Evolutionary conservation across 2,797 vertebrate genomes (phyloP).

Genomic region (Sitta carolinensis): DNA sequence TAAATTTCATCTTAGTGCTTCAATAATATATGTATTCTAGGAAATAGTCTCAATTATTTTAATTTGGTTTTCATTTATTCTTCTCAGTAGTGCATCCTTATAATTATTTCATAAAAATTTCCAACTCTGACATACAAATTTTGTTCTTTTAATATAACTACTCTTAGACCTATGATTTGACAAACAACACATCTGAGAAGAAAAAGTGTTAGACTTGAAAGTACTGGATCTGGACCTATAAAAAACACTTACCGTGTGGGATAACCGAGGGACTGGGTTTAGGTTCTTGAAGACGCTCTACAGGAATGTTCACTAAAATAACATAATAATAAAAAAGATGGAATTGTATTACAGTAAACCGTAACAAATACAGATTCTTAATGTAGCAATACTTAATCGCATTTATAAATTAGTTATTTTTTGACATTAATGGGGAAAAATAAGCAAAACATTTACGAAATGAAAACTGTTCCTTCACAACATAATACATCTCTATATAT

Average conservation of each 20-base stretch:
- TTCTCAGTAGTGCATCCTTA: neutral
- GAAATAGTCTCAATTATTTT: neutral
- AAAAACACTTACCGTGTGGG: conserved; percentile 64
- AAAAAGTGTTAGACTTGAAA: neutral
- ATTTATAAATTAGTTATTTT: neutral
- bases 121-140: neutral
- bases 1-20: neutral
- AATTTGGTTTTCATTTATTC: neutral
- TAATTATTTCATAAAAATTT: neutral
- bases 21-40: neutral
- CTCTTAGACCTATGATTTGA: neutral
- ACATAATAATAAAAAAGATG: neutral
- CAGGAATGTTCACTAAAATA: conserved; percentile 55
- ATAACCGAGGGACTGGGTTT: conserved; percentile 16
- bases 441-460: neutral
- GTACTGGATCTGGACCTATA: neutral
- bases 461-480: neutral
- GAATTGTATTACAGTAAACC: neutral
- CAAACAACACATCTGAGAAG: neutral
- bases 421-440: neutral
- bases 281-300: conserved; percentile 53
- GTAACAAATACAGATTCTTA: neutral
- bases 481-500: neutral
- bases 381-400: neutral
- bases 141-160: neutral